A percentile compares a stretch with the other conserved stretches of the same genome.
These are phyloP conservation scores for Cryptosula pallasiana DNA, from an alignment of 2,888 invertebrate genomes.

Conservation along the genomic window DNA sequence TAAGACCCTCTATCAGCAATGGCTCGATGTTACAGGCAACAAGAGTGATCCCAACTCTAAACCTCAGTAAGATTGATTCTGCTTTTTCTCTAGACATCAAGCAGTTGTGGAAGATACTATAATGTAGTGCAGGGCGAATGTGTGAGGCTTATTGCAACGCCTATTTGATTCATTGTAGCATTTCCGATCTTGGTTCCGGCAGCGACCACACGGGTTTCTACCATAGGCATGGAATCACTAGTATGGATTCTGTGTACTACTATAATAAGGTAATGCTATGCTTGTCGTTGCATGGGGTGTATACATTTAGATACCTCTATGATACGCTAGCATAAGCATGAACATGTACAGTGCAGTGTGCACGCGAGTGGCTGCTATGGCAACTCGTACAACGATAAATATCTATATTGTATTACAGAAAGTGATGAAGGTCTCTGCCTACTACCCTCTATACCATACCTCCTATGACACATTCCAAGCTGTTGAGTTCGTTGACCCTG, in stretches of 20 bases:
- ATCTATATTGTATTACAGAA: neutral
- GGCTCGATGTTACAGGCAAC: neutral
- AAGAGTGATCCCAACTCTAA: neutral
- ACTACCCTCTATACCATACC: constrained; percentile 43
- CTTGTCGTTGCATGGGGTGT: too few species aligned
- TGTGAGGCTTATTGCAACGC: too few species aligned
- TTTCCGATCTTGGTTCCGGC: constrained; percentile 20
- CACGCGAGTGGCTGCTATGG: too few species aligned
- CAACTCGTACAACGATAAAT: too few species aligned
- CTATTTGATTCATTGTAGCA: neutral
- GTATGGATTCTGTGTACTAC: constrained; percentile 17
- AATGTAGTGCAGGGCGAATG: too few species aligned
- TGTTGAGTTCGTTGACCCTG: constrained; percentile 34
- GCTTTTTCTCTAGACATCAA: too few species aligned
- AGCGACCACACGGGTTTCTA: constrained; percentile 20
- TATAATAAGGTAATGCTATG: constrained; percentile 19
- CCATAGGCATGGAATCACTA: constrained; percentile 22
- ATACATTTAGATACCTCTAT: too few species aligned
- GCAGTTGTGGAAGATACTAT: too few species aligned
- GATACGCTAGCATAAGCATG: too few species aligned
- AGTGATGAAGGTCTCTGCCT: neutral
- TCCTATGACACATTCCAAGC: constrained; percentile 39
- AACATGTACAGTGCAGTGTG: too few species aligned
- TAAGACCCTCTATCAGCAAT: neutral
- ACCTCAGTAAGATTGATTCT: neutral